Evolutionary conservation across 2,113 vertebrate genomes (phyloP), one percentile per base, ranked within the genome.

Genomic region (Leptosomus discolor): DNA sequence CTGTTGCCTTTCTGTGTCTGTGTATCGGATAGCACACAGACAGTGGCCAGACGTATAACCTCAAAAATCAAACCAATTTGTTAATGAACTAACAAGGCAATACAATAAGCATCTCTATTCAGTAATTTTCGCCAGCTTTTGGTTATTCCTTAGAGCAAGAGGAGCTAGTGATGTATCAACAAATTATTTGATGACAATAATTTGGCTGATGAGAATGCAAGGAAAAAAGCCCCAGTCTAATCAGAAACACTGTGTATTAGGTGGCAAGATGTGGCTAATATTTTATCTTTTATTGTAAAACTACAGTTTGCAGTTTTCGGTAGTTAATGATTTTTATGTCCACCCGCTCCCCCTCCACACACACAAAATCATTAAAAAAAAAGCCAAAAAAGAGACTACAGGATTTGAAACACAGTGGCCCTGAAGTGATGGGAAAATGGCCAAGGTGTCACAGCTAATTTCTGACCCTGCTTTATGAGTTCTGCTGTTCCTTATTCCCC

Each of bases 371-470:
- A 70, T 95, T 92, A 12, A 41, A 51, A 34, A 46, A 46, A 46
- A 5, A 48, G 39, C 30, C 75, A 81, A 97, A 96, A 97, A 97
- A 96, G 88, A 93, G 94, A 95, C 94, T 96, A 97, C 85, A 84
- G 97, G 92, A 97, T 95, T 96, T 97, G 97, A 98, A 98, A 97
- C 95, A 97, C 93, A 97, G 97, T 97, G 96, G 96, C 97, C 95
- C 96, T 97, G 97, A 98, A 98, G 96, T 97, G 97, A 97, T 97
- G 97, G 98, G 98, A 98, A 98, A 98, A 96, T 97, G 96, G 97
- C 98, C 98, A 98, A 98, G 92, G 97, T 98, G 98, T 98, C 98
- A 97, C 94, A 97, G 98, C 97, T 98, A 97, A 98, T 98, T 98
- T 98, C 97, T 98, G 97, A 98, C 98, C 97, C 96, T 97, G 97